Percentiles rank a stretch among this genome's conserved stretches.
phyloP scores from a whole-genome alignment of 2,888 invertebrate species.

The Coenonympha arcania region DNA sequence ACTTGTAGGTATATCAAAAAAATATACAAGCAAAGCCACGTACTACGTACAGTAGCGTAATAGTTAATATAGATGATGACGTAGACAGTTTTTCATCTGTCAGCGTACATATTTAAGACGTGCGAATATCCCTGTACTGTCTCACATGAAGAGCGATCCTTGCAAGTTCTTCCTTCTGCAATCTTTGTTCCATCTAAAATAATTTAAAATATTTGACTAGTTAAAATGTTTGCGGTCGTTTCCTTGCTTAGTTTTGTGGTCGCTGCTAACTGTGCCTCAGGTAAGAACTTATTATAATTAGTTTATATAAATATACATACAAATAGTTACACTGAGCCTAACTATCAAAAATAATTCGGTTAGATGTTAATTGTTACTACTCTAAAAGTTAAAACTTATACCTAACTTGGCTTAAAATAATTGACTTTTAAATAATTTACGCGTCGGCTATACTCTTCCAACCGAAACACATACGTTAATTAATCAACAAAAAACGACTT shows the following conservation, averaged over 20 bases:
- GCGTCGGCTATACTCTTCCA: no score
- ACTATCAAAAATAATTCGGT: no score
- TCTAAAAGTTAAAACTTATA: no score
- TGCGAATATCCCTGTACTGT: neutral
- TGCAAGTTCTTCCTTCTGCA: neutral
- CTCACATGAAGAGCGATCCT: neutral
- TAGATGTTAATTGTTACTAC: no score
- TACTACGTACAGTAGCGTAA: neutral
- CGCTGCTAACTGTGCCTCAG: conserved; percentile 20
- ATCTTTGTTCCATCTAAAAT: no score
- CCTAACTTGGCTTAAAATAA: no score
- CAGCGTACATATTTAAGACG: neutral
- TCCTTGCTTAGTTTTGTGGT: neutral
- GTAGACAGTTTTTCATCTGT: neutral
- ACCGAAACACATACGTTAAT: no score
- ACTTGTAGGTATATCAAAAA: no score
- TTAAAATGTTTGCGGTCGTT: neutral
- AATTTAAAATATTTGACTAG: neutral
- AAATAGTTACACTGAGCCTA: no score
- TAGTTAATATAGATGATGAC: neutral
- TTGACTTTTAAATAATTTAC: no score
- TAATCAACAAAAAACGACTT: no score
- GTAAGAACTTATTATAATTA: conserved; percentile 38
- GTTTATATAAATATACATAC: no score
- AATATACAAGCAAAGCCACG: neutral